Conservation (phyloP, 2,797 vertebrate species). For the Pseudopleuronectes americanus region DNA sequence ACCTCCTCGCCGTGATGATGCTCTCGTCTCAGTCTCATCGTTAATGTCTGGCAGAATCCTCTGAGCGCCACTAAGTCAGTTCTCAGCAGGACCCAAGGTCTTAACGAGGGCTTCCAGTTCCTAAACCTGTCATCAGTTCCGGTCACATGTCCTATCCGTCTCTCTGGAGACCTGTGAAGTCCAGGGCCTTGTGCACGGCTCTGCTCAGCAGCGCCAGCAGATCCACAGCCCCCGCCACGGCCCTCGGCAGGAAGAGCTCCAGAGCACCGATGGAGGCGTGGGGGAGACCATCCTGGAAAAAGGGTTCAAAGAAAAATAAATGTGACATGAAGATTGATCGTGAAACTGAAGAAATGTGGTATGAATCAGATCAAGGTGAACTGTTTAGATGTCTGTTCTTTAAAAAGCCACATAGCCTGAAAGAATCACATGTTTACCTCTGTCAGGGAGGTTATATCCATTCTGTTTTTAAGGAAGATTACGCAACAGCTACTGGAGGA, state of each 20-base stretch:
- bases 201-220: conserved; percentile 66
- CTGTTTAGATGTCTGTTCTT: neutral
- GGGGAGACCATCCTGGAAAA: conserved; percentile 61
- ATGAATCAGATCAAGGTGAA: neutral
- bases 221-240: conserved; percentile 29
- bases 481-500: no score
- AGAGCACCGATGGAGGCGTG: conserved; percentile 57
- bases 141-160: neutral
- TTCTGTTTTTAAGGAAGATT: no score
- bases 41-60: no score
- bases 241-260: conserved; percentile 71
- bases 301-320: neutral
- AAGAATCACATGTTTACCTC: neutral
- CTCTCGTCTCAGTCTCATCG: no score
- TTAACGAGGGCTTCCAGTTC: neutral
- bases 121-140: neutral
- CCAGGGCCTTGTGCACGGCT: conserved; percentile 57
- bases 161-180: conserved; percentile 29
- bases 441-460: no score
- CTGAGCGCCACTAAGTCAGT: neutral
- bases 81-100: neutral
- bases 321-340: neutral
- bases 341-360: no score
- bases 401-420: neutral
- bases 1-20: no score